These are phyloP conservation scores for Pelochelys cantorii DNA, from an alignment of 2,797 vertebrate species.

Conservation along the genomic window DNA sequence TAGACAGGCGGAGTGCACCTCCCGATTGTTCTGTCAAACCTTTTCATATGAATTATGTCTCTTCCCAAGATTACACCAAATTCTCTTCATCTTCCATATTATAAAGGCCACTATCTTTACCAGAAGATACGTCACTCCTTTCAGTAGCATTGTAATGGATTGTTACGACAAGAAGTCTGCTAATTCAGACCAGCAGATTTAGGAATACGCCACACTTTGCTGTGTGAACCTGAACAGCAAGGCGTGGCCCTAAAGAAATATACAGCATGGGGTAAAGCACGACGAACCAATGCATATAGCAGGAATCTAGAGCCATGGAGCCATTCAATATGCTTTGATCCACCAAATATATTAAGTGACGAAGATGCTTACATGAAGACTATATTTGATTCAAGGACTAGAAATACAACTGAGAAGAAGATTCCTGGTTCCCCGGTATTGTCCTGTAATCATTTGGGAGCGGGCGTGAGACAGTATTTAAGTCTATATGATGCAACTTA, in stretches of 20 bases:
- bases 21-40: background rate
- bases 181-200: background rate
- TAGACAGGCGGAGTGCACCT: background rate
- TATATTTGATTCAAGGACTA: background rate
- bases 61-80: background rate
- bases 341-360: background rate
- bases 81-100: background rate
- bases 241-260: background rate
- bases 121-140: background rate
- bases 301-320: background rate
- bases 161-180: background rate
- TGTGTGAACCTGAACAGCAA: background rate
- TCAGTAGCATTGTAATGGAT: background rate
- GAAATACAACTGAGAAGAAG: background rate
- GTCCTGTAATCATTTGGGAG: background rate
- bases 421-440: background rate
- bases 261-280: background rate
- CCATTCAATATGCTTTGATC: background rate
- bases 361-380: background rate
- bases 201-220: background rate
- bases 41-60: background rate
- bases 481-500: background rate
- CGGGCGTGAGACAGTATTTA: background rate
- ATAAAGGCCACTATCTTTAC: background rate
- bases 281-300: background rate